Percentiles rank a stretch among this genome's conserved stretches.
Conservation (phyloP, 2,797 vertebrate genomes). For the Oryzias sinensis region DNA sequence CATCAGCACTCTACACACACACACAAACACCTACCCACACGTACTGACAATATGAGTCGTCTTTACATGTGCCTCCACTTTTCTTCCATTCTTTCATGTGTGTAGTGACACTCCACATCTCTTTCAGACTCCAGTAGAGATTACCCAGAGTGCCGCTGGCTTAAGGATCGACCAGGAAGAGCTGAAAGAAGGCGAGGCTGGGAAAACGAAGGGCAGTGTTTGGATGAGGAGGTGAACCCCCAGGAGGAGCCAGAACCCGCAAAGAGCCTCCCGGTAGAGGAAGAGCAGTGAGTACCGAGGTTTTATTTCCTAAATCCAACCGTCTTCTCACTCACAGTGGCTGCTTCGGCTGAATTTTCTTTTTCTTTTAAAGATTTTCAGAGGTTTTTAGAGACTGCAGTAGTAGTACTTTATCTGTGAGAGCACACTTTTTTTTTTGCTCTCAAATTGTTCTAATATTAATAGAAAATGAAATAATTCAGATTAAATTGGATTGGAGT, state of each 20-base stretch:
- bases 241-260: conserved; percentile 22
- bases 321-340: too few species aligned
- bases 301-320: background rate
- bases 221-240: conserved; percentile 42
- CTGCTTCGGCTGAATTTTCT: too few species aligned
- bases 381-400: too few species aligned
- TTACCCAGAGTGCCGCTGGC: conserved; percentile 64
- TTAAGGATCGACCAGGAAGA: conserved; percentile 24
- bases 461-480: background rate
- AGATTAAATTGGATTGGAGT: background rate
- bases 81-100: background rate
- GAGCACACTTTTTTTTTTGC: too few species aligned
- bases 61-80: background rate
- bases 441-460: too few species aligned
- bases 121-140: conserved; percentile 48
- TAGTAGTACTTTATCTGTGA: too few species aligned
- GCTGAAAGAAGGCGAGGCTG: conserved; percentile 18
- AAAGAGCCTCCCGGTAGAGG: conserved; percentile 53
- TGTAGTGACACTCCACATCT: conserved; percentile 41
- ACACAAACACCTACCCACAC: background rate
- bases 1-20: conserved; percentile 7
- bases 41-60: background rate
- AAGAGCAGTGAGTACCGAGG: conserved; percentile 62
- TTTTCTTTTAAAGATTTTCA: too few species aligned
- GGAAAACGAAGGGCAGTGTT: conserved; percentile 11